Conservation (phyloP, 2,797 vertebrate species). For the Amniataba percoides region DNA sequence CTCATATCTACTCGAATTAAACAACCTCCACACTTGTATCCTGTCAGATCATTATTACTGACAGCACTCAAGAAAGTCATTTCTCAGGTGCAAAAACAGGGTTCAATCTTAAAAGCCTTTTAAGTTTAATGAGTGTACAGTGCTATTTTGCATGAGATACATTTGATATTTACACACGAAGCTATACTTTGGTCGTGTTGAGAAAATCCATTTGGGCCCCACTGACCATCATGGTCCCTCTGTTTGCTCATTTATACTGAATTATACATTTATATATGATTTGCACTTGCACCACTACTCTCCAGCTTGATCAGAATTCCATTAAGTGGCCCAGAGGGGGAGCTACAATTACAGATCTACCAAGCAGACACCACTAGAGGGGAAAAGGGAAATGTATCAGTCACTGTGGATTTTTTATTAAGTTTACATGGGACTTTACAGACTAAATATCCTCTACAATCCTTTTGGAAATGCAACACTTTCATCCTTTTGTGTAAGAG, state of each 20-base stretch:
- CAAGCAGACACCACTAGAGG: conserved; percentile 6
- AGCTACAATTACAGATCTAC: conserved; percentile 42
- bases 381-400: conserved; percentile 5
- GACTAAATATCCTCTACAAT: not conserved
- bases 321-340: conserved; percentile 42
- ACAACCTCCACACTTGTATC: not conserved
- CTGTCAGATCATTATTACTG: conserved; percentile 3
- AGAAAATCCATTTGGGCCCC: not conserved
- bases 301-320: conserved; percentile 26
- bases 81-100: no score
- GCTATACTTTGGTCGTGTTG: not conserved
- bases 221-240: not conserved
- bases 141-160: not conserved
- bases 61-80: conserved; percentile 2
- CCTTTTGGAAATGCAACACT: conserved; percentile 1
- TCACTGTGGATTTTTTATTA: conserved; percentile 14
- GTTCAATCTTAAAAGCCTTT: no score
- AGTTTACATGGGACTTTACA: not conserved
- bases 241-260: not conserved
- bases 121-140: not conserved
- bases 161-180: not conserved
- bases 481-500: not conserved
- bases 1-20: not conserved
- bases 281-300: not conserved
- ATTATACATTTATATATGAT: no score